These are phyloP conservation scores for Rhyacophila brunnea DNA, from an alignment of 1,140 invertebrate species.

Conservation along the genomic window DNA sequence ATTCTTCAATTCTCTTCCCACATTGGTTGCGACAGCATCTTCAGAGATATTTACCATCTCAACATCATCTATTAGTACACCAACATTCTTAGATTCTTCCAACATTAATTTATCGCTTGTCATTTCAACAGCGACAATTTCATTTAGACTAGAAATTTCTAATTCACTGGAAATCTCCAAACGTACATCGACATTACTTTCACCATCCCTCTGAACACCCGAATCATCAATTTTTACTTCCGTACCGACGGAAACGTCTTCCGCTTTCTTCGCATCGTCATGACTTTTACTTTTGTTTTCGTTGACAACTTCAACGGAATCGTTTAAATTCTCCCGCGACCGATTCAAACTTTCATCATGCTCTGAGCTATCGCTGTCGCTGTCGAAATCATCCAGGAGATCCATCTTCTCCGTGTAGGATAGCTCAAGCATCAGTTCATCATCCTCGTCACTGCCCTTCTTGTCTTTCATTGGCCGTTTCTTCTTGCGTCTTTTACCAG, in stretches of 20 bases:
- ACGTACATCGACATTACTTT: too few species aligned
- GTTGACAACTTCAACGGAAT: conserved; percentile 13
- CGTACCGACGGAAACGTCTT: not conserved
- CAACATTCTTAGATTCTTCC: too few species aligned
- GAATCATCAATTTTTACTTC: conserved; percentile 17
- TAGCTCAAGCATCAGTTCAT: conserved; percentile 50
- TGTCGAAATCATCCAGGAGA: conserved; percentile 45
- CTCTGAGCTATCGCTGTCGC: conserved; percentile 4
- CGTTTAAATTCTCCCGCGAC: not conserved
- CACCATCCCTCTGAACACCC: conserved; percentile 10
- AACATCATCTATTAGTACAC: not conserved
- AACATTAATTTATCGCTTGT: too few species aligned
- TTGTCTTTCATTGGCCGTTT: conserved; percentile 30
- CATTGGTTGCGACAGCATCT: too few species aligned
- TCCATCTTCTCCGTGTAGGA: conserved; percentile 55
- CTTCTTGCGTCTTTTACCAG: conserved; percentile 33
- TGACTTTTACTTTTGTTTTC: conserved; percentile 12
- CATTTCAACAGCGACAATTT: too few species aligned
- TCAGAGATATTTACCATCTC: too few species aligned
- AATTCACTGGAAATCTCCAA: too few species aligned
- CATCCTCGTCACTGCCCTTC: conserved; percentile 44
- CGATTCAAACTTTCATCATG: not conserved
- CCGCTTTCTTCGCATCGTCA: not conserved
- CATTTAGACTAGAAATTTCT: too few species aligned
- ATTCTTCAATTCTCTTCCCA: too few species aligned